phyloP scores from a whole-genome alignment of 2,797 vertebrate species.

The Typhlichthys subterraneus region DNA sequence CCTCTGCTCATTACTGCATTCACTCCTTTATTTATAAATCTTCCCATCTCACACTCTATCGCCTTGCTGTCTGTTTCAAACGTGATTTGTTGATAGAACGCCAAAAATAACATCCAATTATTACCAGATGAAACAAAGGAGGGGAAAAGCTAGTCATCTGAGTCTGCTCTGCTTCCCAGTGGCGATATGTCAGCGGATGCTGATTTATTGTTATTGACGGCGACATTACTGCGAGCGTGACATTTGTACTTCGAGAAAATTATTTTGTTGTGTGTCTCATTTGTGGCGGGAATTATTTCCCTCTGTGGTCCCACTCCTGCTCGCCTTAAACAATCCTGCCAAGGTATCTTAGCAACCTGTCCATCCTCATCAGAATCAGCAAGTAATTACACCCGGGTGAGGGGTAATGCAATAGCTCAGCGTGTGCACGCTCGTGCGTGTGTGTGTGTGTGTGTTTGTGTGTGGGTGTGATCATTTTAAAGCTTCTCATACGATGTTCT shows the following conservation, averaged over 20 bases:
- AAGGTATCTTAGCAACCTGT: constrained; percentile 53
- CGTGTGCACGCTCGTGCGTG: too few species aligned
- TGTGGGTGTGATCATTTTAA: too few species aligned
- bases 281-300: constrained; percentile 35
- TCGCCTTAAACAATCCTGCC: constrained; percentile 43
- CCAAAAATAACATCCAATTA: constrained; percentile 41
- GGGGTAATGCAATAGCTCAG: too few species aligned
- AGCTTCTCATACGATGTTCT: too few species aligned
- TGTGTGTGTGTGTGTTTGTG: too few species aligned
- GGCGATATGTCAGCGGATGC: constrained; percentile 22
- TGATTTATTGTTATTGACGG: constrained; percentile 48
- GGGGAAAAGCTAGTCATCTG: constrained; percentile 7
- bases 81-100: constrained; percentile 34
- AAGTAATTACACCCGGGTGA: constrained; percentile 30
- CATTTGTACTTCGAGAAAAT: constrained; percentile 40
- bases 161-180: constrained; percentile 34
- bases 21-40: constrained; percentile 7
- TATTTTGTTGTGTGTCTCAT: constrained; percentile 31
- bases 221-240: constrained; percentile 44
- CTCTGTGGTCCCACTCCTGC: constrained; percentile 19
- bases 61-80: constrained; percentile 10
- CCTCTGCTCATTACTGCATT: constrained; percentile 1
- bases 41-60: constrained; percentile 1
- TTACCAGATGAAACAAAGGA: constrained; percentile 30
- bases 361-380: constrained; percentile 36